Percentiles rank a stretch among this genome's conserved stretches.
These are phyloP conservation scores for Acanthurus lineatus DNA, from an alignment of 2,797 vertebrate genomes.

Conservation along the genomic window DNA sequence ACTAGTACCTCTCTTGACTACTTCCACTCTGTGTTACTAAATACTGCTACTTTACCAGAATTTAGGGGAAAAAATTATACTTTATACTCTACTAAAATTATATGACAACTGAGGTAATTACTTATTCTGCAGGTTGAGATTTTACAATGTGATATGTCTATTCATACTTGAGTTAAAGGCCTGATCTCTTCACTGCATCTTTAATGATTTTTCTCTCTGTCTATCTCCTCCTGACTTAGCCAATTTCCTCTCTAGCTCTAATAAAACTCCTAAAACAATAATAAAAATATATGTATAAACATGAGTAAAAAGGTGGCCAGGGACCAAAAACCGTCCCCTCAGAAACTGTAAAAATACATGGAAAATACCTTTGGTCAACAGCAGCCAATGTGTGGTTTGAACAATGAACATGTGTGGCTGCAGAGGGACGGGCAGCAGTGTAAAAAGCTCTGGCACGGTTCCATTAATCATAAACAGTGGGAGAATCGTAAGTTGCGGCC, in stretches of 20 bases:
- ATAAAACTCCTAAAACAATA: constrained; percentile 26
- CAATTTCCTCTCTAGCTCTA: background rate
- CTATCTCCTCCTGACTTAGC: too few species aligned
- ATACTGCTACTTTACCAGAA: background rate
- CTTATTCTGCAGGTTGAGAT: background rate
- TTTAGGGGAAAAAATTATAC: background rate
- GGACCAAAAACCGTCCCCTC: background rate
- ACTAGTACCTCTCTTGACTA: background rate
- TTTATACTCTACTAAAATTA: background rate
- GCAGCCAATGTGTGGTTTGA: constrained; percentile 29
- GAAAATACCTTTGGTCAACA: constrained; percentile 37
- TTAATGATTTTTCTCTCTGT: too few species aligned
- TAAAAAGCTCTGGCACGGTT: constrained; percentile 52
- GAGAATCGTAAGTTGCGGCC: constrained; percentile 30
- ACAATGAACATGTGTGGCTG: constrained; percentile 14
- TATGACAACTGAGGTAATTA: too few species aligned
- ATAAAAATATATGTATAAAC: background rate
- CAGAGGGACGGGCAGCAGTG: constrained; percentile 4
- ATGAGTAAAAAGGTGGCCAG: constrained; percentile 1
- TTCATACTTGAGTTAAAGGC: too few species aligned
- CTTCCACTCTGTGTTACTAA: background rate
- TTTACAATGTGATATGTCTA: background rate
- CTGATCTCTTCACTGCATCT: too few species aligned
- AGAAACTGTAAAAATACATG: constrained; percentile 9
- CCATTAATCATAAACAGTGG: constrained; percentile 55